A percentile compares a stretch with the other conserved stretches of the same genome.
phyloP scores from a whole-genome alignment of 2,797 vertebrate genomes.

The Falco novaeseelandiae region DNA sequence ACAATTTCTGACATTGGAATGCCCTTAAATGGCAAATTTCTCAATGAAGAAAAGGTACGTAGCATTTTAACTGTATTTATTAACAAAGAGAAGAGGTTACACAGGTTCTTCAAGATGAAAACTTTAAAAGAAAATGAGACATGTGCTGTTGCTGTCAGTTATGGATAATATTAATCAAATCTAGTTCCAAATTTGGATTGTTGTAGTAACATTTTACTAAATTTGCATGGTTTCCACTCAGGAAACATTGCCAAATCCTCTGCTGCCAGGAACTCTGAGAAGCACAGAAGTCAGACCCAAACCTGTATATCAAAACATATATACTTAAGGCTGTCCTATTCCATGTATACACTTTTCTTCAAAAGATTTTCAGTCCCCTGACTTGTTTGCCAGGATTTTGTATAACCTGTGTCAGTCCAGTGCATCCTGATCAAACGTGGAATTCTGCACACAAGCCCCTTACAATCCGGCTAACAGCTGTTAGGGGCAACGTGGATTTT shows the following conservation, averaged over 20 bases:
- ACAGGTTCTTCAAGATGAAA: not conserved
- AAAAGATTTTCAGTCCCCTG: slow-evolving; percentile 52
- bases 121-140: not conserved
- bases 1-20: slow-evolving; percentile 6
- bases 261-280: not conserved
- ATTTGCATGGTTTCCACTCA: not conserved
- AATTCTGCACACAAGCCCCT: slow-evolving; percentile 20
- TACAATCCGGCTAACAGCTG: slow-evolving; percentile 31
- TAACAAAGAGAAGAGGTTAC: slow-evolving; percentile 30
- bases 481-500: slow-evolving; percentile 35
- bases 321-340: not conserved
- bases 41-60: not conserved
- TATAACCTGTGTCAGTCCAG: not conserved
- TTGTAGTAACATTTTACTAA: not conserved
- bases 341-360: not conserved
- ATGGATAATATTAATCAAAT: not conserved
- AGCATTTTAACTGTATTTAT: slow-evolving; percentile 47
- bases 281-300: not conserved
- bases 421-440: not conserved
- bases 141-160: not conserved
- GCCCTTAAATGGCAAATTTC: not conserved
- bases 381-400: slow-evolving; percentile 37
- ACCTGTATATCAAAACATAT: not conserved
- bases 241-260: not conserved
- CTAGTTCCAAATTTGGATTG: not conserved